A percentile compares a stretch with the other conserved stretches of the same genome.
These are phyloP conservation scores for Malaclemys terrapin DNA, from an alignment of 2,113 vertebrate species.

Conservation along the genomic window DNA sequence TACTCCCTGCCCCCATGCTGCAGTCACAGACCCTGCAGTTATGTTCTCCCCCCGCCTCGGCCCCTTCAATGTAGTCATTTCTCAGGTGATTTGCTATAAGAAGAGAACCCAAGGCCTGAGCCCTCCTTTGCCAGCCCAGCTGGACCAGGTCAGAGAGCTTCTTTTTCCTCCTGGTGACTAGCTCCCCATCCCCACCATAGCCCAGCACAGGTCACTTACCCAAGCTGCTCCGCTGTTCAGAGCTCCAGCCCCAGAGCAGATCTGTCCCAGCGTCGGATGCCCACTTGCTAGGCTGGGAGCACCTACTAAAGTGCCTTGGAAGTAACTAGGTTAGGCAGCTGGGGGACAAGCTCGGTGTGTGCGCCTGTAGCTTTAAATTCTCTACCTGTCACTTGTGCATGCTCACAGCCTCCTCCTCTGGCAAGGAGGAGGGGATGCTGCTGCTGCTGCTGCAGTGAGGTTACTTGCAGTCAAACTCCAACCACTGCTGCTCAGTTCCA, in stretches of 20 bases:
- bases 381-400: neutral
- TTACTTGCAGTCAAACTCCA: conserved; percentile 32
- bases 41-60: no score
- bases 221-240: neutral
- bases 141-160: neutral
- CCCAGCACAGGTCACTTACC: neutral
- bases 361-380: neutral
- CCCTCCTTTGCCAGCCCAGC: neutral
- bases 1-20: neutral
- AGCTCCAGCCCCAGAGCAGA: neutral
- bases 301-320: neutral
- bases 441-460: neutral
- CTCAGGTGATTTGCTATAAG: no score
- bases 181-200: neutral
- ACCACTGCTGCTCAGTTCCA: neutral
- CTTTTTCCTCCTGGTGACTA: neutral
- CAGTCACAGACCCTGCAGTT: no score
- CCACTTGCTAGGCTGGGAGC: neutral
- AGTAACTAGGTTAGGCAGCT: conserved; percentile 26
- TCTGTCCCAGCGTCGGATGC: neutral
- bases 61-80: no score
- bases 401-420: neutral
- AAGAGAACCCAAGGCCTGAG: neutral
- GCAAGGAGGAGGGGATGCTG: neutral
- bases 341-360: neutral